Evolutionary conservation across 2,113 vertebrate species (phyloP).

Genomic region (Amazona guildingii): DNA sequence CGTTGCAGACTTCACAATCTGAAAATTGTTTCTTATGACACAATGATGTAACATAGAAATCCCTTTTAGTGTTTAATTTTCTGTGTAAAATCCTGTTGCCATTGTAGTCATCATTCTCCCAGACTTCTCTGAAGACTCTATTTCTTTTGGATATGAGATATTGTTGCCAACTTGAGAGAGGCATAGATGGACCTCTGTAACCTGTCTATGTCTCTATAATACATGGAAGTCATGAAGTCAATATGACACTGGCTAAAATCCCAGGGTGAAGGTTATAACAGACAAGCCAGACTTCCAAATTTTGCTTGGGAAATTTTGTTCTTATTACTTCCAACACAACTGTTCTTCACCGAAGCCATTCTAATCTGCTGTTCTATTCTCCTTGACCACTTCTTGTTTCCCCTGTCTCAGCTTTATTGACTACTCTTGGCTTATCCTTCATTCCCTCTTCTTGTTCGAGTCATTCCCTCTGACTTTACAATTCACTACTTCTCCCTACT

Average conservation of each 20-base stretch:
- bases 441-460: neutral
- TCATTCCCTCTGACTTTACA: neutral
- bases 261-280: neutral
- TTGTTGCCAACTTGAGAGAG: neutral
- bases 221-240: neutral
- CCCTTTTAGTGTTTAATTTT: neutral
- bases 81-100: neutral
- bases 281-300: neutral
- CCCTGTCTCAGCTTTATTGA: neutral
- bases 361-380: neutral
- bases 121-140: neutral
- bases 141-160: neutral
- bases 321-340: neutral
- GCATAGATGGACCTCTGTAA: neutral
- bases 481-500: neutral
- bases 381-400: neutral
- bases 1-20: neutral
- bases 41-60: neutral
- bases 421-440: neutral
- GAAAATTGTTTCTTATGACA: neutral
- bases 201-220: neutral
- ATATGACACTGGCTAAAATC: neutral
- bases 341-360: neutral
- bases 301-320: neutral
- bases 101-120: neutral